Conservation (phyloP, 2,113 vertebrate species). For the Pipa parva region DNA sequence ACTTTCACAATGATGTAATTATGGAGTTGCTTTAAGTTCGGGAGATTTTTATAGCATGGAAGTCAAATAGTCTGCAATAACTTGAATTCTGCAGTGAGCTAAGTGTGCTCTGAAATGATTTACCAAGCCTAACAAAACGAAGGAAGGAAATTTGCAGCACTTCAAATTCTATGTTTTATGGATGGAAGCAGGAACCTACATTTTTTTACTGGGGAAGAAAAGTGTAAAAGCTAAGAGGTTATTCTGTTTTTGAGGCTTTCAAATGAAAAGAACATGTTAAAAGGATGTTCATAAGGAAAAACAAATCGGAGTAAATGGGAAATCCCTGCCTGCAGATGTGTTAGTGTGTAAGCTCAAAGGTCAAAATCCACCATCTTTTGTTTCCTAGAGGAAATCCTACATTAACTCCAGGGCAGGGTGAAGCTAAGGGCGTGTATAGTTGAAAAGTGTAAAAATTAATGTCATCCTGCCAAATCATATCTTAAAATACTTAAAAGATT, state of each 20-base stretch:
- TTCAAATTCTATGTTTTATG: conserved; percentile 22
- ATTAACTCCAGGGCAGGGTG: conserved; percentile 26
- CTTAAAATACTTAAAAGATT: conserved; percentile 43
- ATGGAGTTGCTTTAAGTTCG: conserved; percentile 22
- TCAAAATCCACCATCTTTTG: conserved; percentile 21
- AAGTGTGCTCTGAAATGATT: conserved; percentile 23
- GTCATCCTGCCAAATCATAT: conserved; percentile 33
- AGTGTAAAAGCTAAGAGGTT: conserved; percentile 17
- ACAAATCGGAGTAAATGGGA: conserved; percentile 6
- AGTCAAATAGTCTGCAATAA: conserved; percentile 25
- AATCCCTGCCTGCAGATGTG: conserved; percentile 21
- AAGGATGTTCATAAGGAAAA: conserved; percentile 28
- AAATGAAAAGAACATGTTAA: conserved; percentile 12
- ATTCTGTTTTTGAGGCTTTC: conserved; percentile 5
- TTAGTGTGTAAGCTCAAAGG: conserved; percentile 26
- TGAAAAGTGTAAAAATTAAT: conserved; percentile 39
- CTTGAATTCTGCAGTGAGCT: conserved; percentile 12
- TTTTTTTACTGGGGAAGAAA: background rate
- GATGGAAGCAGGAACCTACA: background rate
- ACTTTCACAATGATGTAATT: conserved; percentile 20
- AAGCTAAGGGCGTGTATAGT: conserved; percentile 33
- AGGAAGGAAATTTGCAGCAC: conserved; percentile 24
- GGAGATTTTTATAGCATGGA: conserved; percentile 21
- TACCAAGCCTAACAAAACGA: conserved; percentile 15
- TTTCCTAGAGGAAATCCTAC: conserved; percentile 39